Percentiles rank a stretch among this genome's conserved stretches.
Conservation (phyloP, 2,113 vertebrate genomes). For the Notothenia coriiceps region DNA sequence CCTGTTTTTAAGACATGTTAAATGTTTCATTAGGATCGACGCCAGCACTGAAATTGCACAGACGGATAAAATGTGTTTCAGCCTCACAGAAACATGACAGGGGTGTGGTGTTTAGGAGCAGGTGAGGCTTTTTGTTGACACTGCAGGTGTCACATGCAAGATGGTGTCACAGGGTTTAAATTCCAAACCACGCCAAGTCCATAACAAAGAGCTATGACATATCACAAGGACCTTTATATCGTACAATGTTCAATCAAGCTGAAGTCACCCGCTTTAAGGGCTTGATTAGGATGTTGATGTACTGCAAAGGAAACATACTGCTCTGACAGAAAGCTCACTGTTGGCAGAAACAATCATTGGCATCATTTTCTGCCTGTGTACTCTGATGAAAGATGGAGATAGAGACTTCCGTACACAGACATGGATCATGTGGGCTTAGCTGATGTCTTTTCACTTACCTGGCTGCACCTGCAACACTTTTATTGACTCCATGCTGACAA, state of each 20-base stretch:
- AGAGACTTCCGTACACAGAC: slow-evolving; percentile 45
- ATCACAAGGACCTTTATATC: slow-evolving; percentile 25
- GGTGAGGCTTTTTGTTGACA: slow-evolving; percentile 51
- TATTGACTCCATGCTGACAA: slow-evolving; percentile 45
- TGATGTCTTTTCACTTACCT: slow-evolving; percentile 51
- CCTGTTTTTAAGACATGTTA: not conserved
- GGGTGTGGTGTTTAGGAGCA: slow-evolving; percentile 44
- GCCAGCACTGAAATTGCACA: slow-evolving; percentile 1
- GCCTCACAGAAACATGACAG: slow-evolving; percentile 10
- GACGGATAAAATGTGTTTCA: slow-evolving; percentile 9
- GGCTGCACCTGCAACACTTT: slow-evolving; percentile 62
- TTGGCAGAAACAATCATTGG: slow-evolving; percentile 52
- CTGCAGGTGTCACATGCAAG: slow-evolving; percentile 34
- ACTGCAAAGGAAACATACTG: slow-evolving; percentile 43
- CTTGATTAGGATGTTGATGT: slow-evolving; percentile 55
- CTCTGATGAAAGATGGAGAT: slow-evolving; percentile 64
- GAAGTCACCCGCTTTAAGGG: slow-evolving; percentile 40
- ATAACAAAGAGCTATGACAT: slow-evolving; percentile 62
- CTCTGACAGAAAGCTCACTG: slow-evolving; percentile 44
- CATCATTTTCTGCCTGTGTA: slow-evolving; percentile 47
- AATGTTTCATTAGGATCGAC: slow-evolving; percentile 14
- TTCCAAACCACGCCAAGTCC: slow-evolving; percentile 32
- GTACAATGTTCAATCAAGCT: slow-evolving; percentile 49
- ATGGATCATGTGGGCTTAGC: slow-evolving; percentile 57
- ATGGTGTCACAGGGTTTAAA: slow-evolving; percentile 35